Percentiles rank a stretch among this genome's conserved stretches.
Conservation (phyloP, 2,113 vertebrate genomes). For the Syngnathus floridae region DNA sequence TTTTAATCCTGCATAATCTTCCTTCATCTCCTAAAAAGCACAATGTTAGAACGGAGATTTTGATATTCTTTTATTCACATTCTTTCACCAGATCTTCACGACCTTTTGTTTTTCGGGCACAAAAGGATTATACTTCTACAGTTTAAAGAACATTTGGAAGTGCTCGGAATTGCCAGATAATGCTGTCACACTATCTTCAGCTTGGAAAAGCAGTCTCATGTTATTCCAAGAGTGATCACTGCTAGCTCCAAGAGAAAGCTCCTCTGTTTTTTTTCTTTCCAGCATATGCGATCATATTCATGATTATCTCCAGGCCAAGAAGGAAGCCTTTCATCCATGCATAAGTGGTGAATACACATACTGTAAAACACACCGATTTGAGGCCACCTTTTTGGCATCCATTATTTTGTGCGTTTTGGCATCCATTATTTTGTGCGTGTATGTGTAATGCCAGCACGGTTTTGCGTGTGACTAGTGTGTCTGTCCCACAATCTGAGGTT, state of each 20-base stretch:
- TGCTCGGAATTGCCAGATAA: not conserved
- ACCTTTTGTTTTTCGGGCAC: not conserved
- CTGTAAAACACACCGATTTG: not conserved
- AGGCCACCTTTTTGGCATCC: not conserved
- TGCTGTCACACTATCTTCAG: not conserved
- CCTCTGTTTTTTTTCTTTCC: not conserved
- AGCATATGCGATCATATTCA: not conserved
- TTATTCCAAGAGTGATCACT: not conserved
- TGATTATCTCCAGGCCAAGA: not conserved
- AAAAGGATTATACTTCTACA: not conserved
- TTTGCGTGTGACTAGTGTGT: not conserved
- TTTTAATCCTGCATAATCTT: constrained; percentile 13
- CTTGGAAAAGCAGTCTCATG: not conserved
- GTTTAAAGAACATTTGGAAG: not conserved
- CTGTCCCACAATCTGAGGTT: not conserved
- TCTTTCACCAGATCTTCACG: not conserved
- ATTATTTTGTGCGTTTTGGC: not conserved
- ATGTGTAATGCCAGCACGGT: not conserved
- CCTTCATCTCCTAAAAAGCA: constrained; percentile 1
- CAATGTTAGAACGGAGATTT: not conserved
- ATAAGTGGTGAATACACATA: not conserved
- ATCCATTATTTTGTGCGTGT: not conserved
- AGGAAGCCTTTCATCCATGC: not conserved
- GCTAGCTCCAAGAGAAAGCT: not conserved
- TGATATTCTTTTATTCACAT: constrained; percentile 3